Conservation (phyloP, 1,140 invertebrate species). For the Tyrophagus putrescentiae region DNA sequence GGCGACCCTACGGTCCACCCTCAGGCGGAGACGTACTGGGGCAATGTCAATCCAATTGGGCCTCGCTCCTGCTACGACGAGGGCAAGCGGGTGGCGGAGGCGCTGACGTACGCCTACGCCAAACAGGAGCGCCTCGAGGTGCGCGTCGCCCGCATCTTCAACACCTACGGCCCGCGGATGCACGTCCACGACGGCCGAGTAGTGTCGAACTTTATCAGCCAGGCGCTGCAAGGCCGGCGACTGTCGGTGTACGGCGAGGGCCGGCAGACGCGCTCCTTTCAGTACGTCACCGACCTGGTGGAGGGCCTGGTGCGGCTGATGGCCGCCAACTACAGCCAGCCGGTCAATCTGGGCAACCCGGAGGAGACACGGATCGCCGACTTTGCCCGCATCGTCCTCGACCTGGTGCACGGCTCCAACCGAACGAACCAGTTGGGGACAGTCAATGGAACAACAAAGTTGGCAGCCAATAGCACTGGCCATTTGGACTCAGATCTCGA, state of each 20-base stretch:
- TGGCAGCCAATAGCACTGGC: slow-evolving; percentile 27
- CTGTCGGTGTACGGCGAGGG: slow-evolving; percentile 95
- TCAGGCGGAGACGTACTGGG: slow-evolving; percentile 91
- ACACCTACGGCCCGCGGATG: slow-evolving; percentile 99
- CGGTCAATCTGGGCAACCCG: slow-evolving; percentile 95
- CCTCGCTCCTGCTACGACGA: slow-evolving; percentile 91
- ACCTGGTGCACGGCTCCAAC: slow-evolving; percentile 40
- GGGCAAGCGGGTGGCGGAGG: slow-evolving; percentile 91
- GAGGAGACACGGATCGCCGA: slow-evolving; percentile 92
- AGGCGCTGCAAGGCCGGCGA: slow-evolving; percentile 81
- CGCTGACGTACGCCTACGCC: slow-evolving; percentile 87
- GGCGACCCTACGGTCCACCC: slow-evolving; percentile 94
- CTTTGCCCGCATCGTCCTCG: slow-evolving; percentile 82
- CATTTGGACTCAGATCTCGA: slow-evolving; percentile 51
- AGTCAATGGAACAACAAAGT: background rate
- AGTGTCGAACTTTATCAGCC: slow-evolving; percentile 96
- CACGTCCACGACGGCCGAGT: slow-evolving; percentile 97
- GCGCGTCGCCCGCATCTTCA: slow-evolving; percentile 92
- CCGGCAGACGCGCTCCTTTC: slow-evolving; percentile 91
- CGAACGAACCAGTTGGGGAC: too few relatives aligned
- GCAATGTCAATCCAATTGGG: slow-evolving; percentile 96
- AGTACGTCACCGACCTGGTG: slow-evolving; percentile 92
- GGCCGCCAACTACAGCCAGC: slow-evolving; percentile 80
- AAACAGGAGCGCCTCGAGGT: slow-evolving; percentile 91
- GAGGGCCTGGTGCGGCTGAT: slow-evolving; percentile 84